Evolutionary conservation across 2,888 invertebrate genomes (phyloP).

Genomic region (Caradrina kadenii): DNA sequence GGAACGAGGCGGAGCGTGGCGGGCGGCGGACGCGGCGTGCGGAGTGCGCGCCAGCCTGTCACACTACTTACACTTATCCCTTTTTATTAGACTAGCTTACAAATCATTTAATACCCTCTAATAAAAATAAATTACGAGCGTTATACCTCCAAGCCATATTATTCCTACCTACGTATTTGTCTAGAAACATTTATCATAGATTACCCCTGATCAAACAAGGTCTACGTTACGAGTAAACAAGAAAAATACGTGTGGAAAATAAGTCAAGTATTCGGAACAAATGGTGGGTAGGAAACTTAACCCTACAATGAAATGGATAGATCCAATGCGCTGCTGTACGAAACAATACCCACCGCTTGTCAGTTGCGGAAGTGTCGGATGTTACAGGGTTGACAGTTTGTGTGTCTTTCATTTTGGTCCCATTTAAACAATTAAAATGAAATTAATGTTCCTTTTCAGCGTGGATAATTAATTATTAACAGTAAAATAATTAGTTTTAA

Average conservation of each 20-base stretch:
- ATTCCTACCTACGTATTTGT: slow-evolving; percentile 46
- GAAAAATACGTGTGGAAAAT: slow-evolving; percentile 56
- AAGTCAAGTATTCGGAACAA: slow-evolving; percentile 52
- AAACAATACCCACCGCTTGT: slow-evolving; percentile 76
- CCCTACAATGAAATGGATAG: slow-evolving; percentile 68
- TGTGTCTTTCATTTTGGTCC: slow-evolving; percentile 33
- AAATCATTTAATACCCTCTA: slow-evolving; percentile 67
- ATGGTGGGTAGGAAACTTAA: slow-evolving; percentile 61
- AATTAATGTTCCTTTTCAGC: slow-evolving; percentile 24
- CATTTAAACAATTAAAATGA: slow-evolving; percentile 37
- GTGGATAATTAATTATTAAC: slow-evolving; percentile 12
- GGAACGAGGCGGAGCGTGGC: slow-evolving; percentile 70
- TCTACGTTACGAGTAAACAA: slow-evolving; percentile 53
- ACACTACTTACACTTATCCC: slow-evolving; percentile 78
- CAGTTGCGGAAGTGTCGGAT: slow-evolving; percentile 69
- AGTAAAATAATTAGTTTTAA: slow-evolving; percentile 2
- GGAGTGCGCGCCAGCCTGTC: slow-evolving; percentile 58
- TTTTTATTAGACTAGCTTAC: slow-evolving; percentile 73
- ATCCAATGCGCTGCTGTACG: slow-evolving; percentile 71
- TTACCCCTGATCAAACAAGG: slow-evolving; percentile 54
- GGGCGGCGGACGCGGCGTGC: slow-evolving; percentile 57
- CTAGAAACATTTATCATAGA: slow-evolving; percentile 55
- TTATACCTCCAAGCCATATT: slow-evolving; percentile 53
- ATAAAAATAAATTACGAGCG: slow-evolving; percentile 64
- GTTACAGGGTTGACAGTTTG: slow-evolving; percentile 71